Conservation (phyloP, 2,113 vertebrate species). For the Gopherus evgoodei region DNA sequence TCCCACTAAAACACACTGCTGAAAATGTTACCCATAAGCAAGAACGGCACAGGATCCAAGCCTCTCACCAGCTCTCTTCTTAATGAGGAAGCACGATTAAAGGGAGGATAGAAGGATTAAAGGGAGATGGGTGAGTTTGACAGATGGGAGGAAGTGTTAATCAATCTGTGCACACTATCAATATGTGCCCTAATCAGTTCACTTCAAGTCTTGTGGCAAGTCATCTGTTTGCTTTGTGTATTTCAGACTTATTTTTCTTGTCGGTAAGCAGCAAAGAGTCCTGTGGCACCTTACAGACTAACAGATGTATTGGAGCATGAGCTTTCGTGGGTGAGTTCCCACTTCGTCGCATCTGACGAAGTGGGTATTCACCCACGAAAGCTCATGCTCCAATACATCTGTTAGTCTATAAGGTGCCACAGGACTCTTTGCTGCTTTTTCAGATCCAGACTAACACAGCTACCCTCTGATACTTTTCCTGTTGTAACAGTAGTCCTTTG, state of each 20-base stretch:
- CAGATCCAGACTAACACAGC: too few relatives aligned
- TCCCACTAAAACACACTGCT: not conserved
- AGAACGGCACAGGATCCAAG: not conserved
- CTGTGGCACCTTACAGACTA: too few relatives aligned
- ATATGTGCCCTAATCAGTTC: not conserved
- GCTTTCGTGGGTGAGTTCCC: too few relatives aligned
- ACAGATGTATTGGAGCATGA: too few relatives aligned
- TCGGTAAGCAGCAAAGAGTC: not conserved
- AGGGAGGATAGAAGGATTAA: too few relatives aligned
- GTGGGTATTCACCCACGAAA: too few relatives aligned
- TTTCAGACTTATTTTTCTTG: conserved; percentile 5
- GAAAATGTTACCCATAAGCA: not conserved
- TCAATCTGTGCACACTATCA: not conserved
- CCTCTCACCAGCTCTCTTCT: not conserved
- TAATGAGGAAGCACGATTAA: not conserved
- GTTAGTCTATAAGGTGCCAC: too few relatives aligned
- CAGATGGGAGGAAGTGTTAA: not conserved
- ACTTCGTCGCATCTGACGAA: too few relatives aligned
- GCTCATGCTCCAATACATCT: too few relatives aligned
- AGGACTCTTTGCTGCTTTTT: too few relatives aligned
- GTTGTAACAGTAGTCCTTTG: conserved; percentile 12
- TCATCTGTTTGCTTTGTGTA: not conserved
- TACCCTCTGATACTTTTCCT: not conserved
- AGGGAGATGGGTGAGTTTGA: not conserved
- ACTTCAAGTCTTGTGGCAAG: conserved; percentile 18